Base-by-base conservation (phyloP, 2,797 vertebrate genomes). In the Mormyrops attenuatus region DNA sequence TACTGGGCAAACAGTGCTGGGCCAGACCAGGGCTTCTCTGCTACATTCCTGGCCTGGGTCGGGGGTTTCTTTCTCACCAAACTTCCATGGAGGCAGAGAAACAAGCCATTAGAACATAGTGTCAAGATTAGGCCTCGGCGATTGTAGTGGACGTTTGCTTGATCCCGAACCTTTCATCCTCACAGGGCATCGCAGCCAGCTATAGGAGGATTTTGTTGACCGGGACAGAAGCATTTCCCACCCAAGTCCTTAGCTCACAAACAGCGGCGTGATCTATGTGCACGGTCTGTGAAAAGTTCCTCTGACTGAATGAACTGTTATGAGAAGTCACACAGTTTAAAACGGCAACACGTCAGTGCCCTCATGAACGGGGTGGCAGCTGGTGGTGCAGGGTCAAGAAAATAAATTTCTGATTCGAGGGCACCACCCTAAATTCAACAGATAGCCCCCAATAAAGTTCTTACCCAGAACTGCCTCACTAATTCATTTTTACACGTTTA, bases 1-100 rank as follows among this genome's bases (percentile, higher is more conserved):
- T 94, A 95, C 94, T 95, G 95, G 95, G 95, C 96, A 97, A 97
- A 97, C 94, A 95, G 95, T 95, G 95, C 93, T 93, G 94, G 94
- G 94, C 92, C 93, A 96, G 94, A 95, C 93, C 96, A 95, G 96
- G 95, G 95, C 95, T 93, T 91, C 92, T 94, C 96, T 97, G 96
- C 95, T 96, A 97, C 95, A 96, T 96, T 95, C 94, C 91, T 93
- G 94, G 53, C 91, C 90, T 82, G 47, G 87, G 88, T 85, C 85
- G 87, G 89, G 87, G 49, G 3, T 90, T 88, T 87, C 49, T 26
- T 41, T 53, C 60, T 89, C 87, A 89, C 87, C 57, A 88, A 89
- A 87, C 93, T 91, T 90, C 94, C 44, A 53, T 34, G 34, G 53
- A 84, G 73, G 53, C 77, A 87, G 69, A 86, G 17, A 90, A 86